Evolutionary conservation across 2,797 vertebrate species (phyloP).

Genomic region (Microcaecilia unicolor): DNA sequence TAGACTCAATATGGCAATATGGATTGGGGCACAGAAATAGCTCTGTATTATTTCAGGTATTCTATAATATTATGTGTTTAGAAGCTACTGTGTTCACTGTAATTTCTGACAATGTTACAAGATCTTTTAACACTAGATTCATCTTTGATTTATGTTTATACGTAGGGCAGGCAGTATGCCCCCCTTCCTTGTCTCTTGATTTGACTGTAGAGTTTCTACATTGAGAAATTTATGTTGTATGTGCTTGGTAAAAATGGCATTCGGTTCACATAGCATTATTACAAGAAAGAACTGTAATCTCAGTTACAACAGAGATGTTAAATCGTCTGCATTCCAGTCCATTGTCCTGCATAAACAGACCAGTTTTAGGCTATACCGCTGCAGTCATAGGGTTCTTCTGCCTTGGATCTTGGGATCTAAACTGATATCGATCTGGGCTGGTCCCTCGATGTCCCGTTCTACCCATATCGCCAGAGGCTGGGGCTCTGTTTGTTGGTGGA

Average conservation of each 20-base stretch:
- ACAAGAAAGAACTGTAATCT: constrained; percentile 10
- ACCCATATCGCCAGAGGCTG: constrained; percentile 69
- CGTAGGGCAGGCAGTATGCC: constrained; percentile 11
- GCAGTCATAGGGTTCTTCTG: constrained; percentile 82
- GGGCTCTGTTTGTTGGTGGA: constrained; percentile 64
- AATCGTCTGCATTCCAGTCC: fast-evolving
- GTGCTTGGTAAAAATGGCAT: constrained; percentile 22
- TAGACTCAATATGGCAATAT: too few species aligned
- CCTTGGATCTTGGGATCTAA: constrained; percentile 62
- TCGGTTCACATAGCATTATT: constrained; percentile 12
- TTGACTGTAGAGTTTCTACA: background rate
- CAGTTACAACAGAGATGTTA: constrained; percentile 5
- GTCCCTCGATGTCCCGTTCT: constrained; percentile 52
- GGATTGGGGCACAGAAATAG: too few species aligned
- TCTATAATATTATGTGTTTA: constrained; percentile 9
- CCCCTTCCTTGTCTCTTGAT: constrained; percentile 1
- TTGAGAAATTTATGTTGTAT: constrained; percentile 16
- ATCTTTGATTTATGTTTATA: constrained; percentile 2
- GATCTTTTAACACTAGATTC: constrained; percentile 13
- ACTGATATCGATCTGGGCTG: constrained; percentile 62
- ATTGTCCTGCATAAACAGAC: background rate
- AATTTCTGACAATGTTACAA: constrained; percentile 11
- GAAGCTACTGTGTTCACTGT: constrained; percentile 4
- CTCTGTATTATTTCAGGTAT: background rate
- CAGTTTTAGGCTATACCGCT: constrained; percentile 60